Conservation (phyloP, 1,140 invertebrate genomes). For the Pseudomyrmex dendroicus region DNA sequence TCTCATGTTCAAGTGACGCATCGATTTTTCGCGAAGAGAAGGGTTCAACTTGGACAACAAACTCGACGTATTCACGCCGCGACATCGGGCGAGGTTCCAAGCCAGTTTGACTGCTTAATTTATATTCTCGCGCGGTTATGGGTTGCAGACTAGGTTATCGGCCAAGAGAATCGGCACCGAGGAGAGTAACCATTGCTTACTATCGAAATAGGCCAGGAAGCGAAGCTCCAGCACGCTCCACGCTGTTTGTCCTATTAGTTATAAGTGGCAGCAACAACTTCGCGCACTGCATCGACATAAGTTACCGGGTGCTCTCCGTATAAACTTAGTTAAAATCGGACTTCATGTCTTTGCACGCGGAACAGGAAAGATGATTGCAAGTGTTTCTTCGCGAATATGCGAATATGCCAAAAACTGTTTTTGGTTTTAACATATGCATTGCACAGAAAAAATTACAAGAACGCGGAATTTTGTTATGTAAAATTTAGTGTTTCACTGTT, state of each 20-base stretch:
- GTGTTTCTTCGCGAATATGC: not conserved
- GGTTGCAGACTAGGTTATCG: constrained; percentile 46
- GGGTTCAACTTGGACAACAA: constrained; percentile 28
- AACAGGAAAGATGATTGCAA: not conserved
- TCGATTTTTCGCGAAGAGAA: constrained; percentile 35
- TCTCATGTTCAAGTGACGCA: constrained; percentile 3
- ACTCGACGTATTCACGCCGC: constrained; percentile 27
- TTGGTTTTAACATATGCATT: not conserved
- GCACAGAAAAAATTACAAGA: not conserved
- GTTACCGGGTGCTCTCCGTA: constrained; percentile 1
- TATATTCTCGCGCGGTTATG: constrained; percentile 55
- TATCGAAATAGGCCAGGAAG: constrained; percentile 56
- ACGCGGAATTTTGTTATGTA: not conserved
- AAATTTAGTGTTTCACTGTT: not conserved
- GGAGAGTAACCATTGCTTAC: constrained; percentile 41
- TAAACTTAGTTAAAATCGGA: constrained; percentile 39
- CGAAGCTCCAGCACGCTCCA: not conserved
- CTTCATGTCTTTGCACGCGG: not conserved
- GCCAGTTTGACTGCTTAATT: constrained; percentile 47
- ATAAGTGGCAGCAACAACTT: constrained; percentile 48
- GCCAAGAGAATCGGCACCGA: constrained; percentile 43
- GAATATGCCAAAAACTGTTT: not conserved
- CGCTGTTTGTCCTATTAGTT: constrained; percentile 50
- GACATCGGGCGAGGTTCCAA: constrained; percentile 46
- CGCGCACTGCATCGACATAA: constrained; percentile 40